These are phyloP conservation scores for Ianthella basta DNA, from an alignment of 37 sponge, comb jelly and placozoan species.

Conservation along the genomic window DNA sequence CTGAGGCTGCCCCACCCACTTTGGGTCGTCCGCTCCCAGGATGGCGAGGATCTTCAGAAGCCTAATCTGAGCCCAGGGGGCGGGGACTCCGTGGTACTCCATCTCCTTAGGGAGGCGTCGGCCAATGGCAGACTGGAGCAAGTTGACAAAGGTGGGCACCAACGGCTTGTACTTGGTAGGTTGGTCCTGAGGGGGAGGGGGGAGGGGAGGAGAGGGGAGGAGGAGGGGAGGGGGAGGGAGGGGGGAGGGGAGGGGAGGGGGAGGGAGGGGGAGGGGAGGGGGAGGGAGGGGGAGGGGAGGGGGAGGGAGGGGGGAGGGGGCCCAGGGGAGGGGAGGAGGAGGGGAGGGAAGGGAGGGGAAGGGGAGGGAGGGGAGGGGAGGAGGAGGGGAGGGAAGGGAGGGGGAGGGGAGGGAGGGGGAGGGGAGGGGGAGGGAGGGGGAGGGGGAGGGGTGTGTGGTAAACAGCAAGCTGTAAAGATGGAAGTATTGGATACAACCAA, in stretches of 20 bases:
- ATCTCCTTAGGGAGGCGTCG: constrained; percentile 51
- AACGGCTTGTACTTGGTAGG: constrained; percentile 68
- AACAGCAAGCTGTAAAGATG: not conserved
- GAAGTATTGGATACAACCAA: no score
- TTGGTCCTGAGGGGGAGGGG: constrained; percentile 52
- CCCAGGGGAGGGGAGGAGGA: not conserved
- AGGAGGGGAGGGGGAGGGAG: not conserved
- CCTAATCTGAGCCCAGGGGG: constrained; percentile 91
- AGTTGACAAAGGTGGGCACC: constrained; percentile 60
- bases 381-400: not conserved
- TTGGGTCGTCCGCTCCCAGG: constrained; percentile 82
- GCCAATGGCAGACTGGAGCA: constrained; percentile 64
- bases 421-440: not conserved
- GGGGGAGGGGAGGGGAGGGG: not conserved
- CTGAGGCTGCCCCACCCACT: no score
- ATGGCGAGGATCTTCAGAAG: constrained; percentile 75
- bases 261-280: not conserved
- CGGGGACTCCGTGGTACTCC: constrained; percentile 93
- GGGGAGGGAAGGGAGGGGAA: not conserved
- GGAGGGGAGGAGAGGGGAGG: not conserved
- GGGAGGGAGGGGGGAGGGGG: not conserved
- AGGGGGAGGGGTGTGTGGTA: not conserved
- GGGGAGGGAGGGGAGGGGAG: not conserved
- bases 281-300: not conserved
- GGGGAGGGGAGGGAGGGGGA: not conserved